Base-by-base conservation (phyloP, 2,888 invertebrate species). In the Sphaerophoria rueppellii region DNA sequence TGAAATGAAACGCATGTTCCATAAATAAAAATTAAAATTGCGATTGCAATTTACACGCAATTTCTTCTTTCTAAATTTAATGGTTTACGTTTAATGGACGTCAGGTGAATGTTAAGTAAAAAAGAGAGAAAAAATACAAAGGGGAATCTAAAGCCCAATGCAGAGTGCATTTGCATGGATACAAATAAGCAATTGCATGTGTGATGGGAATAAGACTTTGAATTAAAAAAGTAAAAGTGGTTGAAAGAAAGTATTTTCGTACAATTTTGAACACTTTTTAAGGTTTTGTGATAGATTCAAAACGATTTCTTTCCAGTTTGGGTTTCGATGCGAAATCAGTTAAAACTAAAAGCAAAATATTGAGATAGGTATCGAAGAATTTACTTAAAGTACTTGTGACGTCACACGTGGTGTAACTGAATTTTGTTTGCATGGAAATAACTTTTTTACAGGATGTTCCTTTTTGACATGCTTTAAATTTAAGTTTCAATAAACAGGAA, bases 1-100 rank as follows among this genome's bases (percentile, higher is more conserved):
- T 43, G 83, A 83, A 75, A 60, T 67, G 72, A 14, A 83, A 72
- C 79, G 69, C 16, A 57, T 72, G 83, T 79, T 67, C n/a, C 83
- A 72, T 40, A 43, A 32, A 65, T 43, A 55, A 24, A 43, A 75
- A 72, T 72, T 71, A 82, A 74, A 82, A 65, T 55, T 79, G 58
- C 75, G 52, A 72, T 70, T 60, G n/a, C 40, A 40, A 67, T 67
- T 32, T 37, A 54, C 24, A 40, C 52, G 32, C 52, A 67, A 50
- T 54, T 43, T 24, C 40, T 14, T n/a, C 12, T 43, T 54, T 67
- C 9, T 7, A n/a, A 54, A n/a, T 67, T 65, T 4, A n/a, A 37
- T 12, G 37, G 50, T 37, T 65, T 37, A 52, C 35, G 32, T 48
- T 11, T 48, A 6, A 24, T 52, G 65, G 9, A 67, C 65, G 54